Evolutionary conservation across 2,888 invertebrate species (phyloP).

Genomic region (Macrosoma leucophasiata): DNA sequence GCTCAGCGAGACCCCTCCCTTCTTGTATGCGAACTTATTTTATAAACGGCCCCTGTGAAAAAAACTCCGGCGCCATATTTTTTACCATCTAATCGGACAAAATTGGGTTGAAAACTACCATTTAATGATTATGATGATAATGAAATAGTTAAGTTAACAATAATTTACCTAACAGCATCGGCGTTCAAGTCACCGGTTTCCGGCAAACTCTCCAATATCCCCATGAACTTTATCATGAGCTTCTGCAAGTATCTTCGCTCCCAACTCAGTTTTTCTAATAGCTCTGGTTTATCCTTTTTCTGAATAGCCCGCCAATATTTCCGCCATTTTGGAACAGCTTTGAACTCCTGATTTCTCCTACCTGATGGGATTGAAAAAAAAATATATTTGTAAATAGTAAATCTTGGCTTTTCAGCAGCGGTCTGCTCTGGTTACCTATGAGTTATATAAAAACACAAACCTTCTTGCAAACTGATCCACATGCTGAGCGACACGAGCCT

Average conservation of each 20-base stretch:
- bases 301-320: conserved; percentile 94
- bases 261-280: conserved; percentile 83
- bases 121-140: background rate
- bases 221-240: conserved; percentile 92
- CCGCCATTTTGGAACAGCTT: conserved; percentile 89
- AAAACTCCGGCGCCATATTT: no score
- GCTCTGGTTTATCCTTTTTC: conserved; percentile 86
- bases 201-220: conserved; percentile 84
- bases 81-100: no score
- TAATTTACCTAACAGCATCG: conserved; percentile 67
- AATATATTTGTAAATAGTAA: conserved; percentile 1
- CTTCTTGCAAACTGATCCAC: conserved; percentile 92
- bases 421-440: no score
- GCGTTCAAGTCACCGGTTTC: conserved; percentile 75
- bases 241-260: conserved; percentile 90
- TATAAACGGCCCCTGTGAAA: no score
- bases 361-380: conserved; percentile 53
- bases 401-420: background rate
- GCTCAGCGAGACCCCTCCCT: no score
- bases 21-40: no score
- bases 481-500: conserved; percentile 93
- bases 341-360: conserved; percentile 90
- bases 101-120: conserved; percentile 3
- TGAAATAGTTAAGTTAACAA: background rate
- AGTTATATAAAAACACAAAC: conserved; percentile 67